These are phyloP conservation scores for Leucoptera coffeella DNA, from an alignment of 2,888 invertebrate genomes.

Conservation along the genomic window DNA sequence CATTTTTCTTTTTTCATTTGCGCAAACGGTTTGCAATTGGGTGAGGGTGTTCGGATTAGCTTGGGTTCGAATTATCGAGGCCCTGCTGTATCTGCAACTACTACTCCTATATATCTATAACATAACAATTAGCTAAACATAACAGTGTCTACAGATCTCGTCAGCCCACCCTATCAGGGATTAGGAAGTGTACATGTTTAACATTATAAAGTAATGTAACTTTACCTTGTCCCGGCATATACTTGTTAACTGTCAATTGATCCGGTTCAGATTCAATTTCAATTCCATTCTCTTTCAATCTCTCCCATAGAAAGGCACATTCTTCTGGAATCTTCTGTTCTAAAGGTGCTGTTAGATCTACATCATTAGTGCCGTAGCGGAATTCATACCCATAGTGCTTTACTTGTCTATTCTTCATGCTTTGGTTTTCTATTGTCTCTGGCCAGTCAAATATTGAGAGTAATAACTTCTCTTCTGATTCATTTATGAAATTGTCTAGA, in stretches of 20 bases:
- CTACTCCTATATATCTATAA: no score
- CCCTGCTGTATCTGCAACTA: no score
- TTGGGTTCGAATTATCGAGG: no score
- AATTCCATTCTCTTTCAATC: slow-evolving; percentile 33
- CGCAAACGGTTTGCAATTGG: no score
- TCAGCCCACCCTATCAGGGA: no score
- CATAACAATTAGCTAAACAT: no score
- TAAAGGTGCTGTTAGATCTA: slow-evolving; percentile 65
- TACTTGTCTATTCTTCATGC: slow-evolving; percentile 76
- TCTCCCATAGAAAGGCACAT: slow-evolving; percentile 60
- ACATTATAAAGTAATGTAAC: no score
- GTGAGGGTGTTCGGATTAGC: no score
- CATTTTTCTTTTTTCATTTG: no score
- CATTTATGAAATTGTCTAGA: slow-evolving; percentile 64
- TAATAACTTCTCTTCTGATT: slow-evolving; percentile 59
- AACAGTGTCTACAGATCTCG: no score
- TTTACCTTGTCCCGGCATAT: slow-evolving; percentile 75
- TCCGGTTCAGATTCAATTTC: slow-evolving; percentile 55
- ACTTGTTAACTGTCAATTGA: slow-evolving; percentile 81
- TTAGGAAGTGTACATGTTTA: no score
- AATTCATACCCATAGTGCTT: slow-evolving; percentile 92
- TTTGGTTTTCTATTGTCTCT: slow-evolving; percentile 15
- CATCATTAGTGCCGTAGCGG: slow-evolving; percentile 79
- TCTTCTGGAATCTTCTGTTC: slow-evolving; percentile 61
- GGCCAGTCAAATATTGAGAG: slow-evolving; percentile 53